Base-by-base conservation (phyloP, 2,888 invertebrate species). In the Trissonchulus latispiculum region DNA sequence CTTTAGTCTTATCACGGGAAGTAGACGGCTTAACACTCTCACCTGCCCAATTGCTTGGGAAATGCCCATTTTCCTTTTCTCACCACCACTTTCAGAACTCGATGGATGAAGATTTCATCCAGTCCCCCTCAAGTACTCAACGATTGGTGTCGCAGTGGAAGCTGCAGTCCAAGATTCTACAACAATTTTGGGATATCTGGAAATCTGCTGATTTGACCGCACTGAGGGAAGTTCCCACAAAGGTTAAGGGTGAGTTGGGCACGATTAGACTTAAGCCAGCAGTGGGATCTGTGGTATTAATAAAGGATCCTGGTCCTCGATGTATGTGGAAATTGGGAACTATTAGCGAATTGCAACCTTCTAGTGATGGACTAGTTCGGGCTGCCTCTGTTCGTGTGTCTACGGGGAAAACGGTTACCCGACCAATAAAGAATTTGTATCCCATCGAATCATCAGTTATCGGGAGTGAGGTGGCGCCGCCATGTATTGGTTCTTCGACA, bases 161-260 rank as follows among this genome's bases (percentile, higher is more conserved):
- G 35, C 2, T 33, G 69, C 8, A n/a, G 33, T 36, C 33, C n/a
- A 23, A 36, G 8, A 33, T 68, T 33, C 2, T 33, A 36, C n/a
- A 23, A 28, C 33, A 68, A n/a, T 68, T 68, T 33, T 68, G 69
- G 69, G 36, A 32, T 2, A n/a, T 68, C 36, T 68, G 69, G 69
- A 68, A 33, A 33, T 2, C 33, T 2, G n/a, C 31, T 36, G 31
- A 68, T 33, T 36, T 68, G 8, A 28, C 36, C 36, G 29, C 35
- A 15, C 35, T 68, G 2, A 32, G 69, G n/a, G 33, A n/a, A n/a
- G 15, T 36, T 8, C 36, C n/a, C n/a, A n/a, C n/a, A n/a, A 8
- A n/a, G 8, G 23, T 36, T 15, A 33, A 33, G 15, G 15, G n/a
- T 36, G 3, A n/a, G 8, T 15, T 36, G 2, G 36, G 35, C n/a